Evolutionary conservation across 2,113 vertebrate genomes (phyloP).

Genomic region (Pachypanchax playfairii): DNA sequence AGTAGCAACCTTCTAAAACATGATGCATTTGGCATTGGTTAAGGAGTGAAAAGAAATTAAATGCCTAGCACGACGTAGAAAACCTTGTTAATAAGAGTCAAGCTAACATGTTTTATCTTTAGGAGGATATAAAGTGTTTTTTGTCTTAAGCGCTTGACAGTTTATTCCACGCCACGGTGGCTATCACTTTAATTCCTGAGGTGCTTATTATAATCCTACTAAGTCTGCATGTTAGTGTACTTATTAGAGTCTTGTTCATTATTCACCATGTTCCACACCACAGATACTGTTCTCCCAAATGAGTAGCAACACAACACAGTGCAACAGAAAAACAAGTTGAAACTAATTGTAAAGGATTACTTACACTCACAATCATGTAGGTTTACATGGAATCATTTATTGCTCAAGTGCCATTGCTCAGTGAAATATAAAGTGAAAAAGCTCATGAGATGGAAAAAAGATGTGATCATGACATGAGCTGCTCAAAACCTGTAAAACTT

Average conservation of each 20-base stretch:
- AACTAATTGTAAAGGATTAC: neutral
- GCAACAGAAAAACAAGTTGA: neutral
- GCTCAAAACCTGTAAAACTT: too few relatives aligned
- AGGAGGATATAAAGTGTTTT: too few relatives aligned
- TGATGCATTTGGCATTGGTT: too few relatives aligned
- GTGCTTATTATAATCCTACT: constrained; percentile 48
- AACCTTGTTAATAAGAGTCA: too few relatives aligned
- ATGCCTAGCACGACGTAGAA: too few relatives aligned
- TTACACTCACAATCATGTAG: neutral
- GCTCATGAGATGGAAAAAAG: neutral
- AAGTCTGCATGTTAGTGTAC: constrained; percentile 19
- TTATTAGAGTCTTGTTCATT: constrained; percentile 31
- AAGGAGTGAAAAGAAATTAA: too few relatives aligned
- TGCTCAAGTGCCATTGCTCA: constrained; percentile 31
- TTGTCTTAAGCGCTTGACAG: constrained; percentile 33
- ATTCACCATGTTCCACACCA: constrained; percentile 9
- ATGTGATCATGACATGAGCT: too few relatives aligned
- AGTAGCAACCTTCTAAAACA: too few relatives aligned
- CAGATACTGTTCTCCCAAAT: neutral
- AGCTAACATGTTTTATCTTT: too few relatives aligned
- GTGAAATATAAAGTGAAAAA: neutral
- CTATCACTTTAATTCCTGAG: constrained; percentile 57
- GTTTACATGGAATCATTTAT: constrained; percentile 41
- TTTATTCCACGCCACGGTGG: constrained; percentile 42
- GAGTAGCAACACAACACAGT: neutral